Base-by-base conservation (phyloP, 1,140 invertebrate genomes). In the Apocrypta bakeri region DNA sequence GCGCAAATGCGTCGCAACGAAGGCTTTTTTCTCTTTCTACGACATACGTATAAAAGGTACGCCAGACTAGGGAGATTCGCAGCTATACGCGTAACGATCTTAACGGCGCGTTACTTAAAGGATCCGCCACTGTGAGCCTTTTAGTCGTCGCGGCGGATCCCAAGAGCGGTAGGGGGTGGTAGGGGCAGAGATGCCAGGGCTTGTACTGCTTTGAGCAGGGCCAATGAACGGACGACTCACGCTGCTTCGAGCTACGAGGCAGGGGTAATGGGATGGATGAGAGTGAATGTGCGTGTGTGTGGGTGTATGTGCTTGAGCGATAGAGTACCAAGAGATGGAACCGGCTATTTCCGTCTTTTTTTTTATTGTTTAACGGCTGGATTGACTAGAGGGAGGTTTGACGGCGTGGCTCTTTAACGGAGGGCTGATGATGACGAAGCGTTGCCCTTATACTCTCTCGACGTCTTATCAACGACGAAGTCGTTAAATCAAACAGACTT, bases 51-150 rank as follows among this genome's bases (percentile, higher is more conserved):
- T 21, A 24, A 14, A n/a, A 56, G 56, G n/a, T 6, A 61, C 12
- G 17, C 7, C 11, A 12, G 21, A n/a, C 29, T 72, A 14, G 63
- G 14, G 68, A 72, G 78, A 27, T 37, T 9, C 9, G 42, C 48
- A 24, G 33, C 64, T 29, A n/a, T 56, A 40, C 64, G 68, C 31
- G 21, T 81, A 81, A 81, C 79, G 72, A 81, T 71, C 79, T 81
- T 81, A 75, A 81, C 61, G 61, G 27, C 24, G 79, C 61, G 33
- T 72, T 63, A 73, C 79, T 73, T 63, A 63, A 81, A 68, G 79
- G 72, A 68, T 42, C 37, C 29, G 48, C 31, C 25, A 12, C 21
- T 31, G 68, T 14, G 68, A 63, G 68, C 56, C 56, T 81, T 79
- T 71, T 71, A 56, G 64, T 42, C 14, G 42, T 48, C 56, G 37